Conservation (phyloP, 2,888 invertebrate genomes). For the Eretmocerus hayati region DNA sequence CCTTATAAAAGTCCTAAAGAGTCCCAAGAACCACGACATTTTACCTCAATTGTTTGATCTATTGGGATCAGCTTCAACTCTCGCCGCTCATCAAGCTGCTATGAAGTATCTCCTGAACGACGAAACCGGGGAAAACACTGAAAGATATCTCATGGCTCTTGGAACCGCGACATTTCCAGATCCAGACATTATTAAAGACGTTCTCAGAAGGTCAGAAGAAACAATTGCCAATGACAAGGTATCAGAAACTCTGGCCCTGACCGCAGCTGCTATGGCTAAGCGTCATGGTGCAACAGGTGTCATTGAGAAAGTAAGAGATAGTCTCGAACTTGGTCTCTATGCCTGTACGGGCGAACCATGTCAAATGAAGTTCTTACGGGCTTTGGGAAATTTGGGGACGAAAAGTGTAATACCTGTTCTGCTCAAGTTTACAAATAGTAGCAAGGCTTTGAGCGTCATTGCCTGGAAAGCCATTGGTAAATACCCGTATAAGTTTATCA, state of each 20-base stretch:
- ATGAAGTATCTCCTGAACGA: conserved; percentile 56
- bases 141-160: conserved; percentile 68
- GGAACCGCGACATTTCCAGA: conserved; percentile 57
- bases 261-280: conserved; percentile 57
- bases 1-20: conserved; percentile 53
- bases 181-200: conserved; percentile 54
- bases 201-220: conserved; percentile 48
- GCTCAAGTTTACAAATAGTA: conserved; percentile 50
- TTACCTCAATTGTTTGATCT: conserved; percentile 63
- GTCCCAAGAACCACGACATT: conserved; percentile 54
- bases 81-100: conserved; percentile 60
- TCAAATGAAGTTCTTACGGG: conserved; percentile 56
- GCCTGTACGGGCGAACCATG: conserved; percentile 55
- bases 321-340: conserved; percentile 45
- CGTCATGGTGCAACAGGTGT: conserved; percentile 30
- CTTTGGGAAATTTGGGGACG: conserved; percentile 63
- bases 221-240: conserved; percentile 54
- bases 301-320: conserved; percentile 35
- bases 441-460: conserved; percentile 53
- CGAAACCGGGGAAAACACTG: conserved; percentile 55
- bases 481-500: conserved; percentile 45
- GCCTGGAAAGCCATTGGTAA: conserved; percentile 62
- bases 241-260: conserved; percentile 60
- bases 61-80: conserved; percentile 63
- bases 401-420: conserved; percentile 55